Conservation (phyloP, 2,797 vertebrate species). For the Scarus forsteni region DNA sequence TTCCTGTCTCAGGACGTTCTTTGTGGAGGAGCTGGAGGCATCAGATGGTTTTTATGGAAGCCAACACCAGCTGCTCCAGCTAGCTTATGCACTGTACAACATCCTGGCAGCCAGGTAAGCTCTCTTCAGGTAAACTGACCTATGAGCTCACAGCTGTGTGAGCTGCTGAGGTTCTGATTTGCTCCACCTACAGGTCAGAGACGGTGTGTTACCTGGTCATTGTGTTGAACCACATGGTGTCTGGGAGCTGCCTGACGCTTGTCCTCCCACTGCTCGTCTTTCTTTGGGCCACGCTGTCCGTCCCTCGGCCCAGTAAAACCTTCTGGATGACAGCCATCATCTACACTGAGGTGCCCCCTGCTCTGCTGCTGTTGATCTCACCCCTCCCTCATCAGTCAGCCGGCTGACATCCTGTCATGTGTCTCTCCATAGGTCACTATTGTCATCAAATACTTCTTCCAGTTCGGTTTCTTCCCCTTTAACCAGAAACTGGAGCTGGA, state of each 20-base stretch:
- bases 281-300: constrained; percentile 95
- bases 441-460: constrained; percentile 97
- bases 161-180: background rate
- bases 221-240: constrained; percentile 91
- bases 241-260: constrained; percentile 92
- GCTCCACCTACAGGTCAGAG: constrained; percentile 51
- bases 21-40: constrained; percentile 89
- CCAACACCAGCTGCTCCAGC: constrained; percentile 91
- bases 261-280: constrained; percentile 95
- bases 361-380: background rate
- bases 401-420: background rate
- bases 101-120: constrained; percentile 88
- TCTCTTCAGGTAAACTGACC: background rate
- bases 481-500: constrained; percentile 90
- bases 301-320: constrained; percentile 93
- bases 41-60: constrained; percentile 90
- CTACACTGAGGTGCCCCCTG: constrained; percentile 91
- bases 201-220: constrained; percentile 72
- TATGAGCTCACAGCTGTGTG: background rate
- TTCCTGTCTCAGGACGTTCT: constrained; percentile 88
- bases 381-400: background rate
- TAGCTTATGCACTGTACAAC: constrained; percentile 94
- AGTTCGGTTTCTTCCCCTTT: constrained; percentile 97
- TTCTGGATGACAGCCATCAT: constrained; percentile 99
- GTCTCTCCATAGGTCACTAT: constrained; percentile 88